Evolutionary conservation across 2,113 vertebrate species (phyloP), one percentile per base, ranked within the genome.

Genomic region (Protobothrops mucrosquamatus): DNA sequence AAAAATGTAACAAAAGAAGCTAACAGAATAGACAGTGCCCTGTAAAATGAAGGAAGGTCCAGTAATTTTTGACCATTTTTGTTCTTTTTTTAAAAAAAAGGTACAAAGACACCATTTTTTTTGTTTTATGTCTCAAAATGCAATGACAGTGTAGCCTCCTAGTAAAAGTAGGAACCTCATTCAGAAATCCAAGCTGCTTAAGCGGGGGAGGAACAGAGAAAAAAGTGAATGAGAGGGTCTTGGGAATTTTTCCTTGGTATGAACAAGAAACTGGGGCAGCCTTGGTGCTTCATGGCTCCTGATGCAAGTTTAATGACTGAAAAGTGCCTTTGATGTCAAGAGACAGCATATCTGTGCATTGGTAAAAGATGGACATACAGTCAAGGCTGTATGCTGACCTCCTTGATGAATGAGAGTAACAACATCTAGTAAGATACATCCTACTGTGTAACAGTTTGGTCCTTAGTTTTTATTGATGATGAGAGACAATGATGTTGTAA

Each of bases 1-100:
- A 93, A 93, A 64, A 61, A 54, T 10, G 3, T 22, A 90, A 87
- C 89, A 90, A 93, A 93, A 48, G 92, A 29, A 86, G n/a, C 46
- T 24, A 26, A 74, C 81, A 18, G 24, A 56, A 86, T 81, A 93
- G 92, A 86, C 59, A 57, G 88, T 52, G 24, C 56, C 14, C 7
- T 18, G 55, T n/a, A 43, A 86, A 89, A 93, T 2, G 6, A 26
- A 64, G 46, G 22, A 85, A 86, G 29, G 88, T 11, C 61, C 74
- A 87, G 81, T 43, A 86, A 24, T 59, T 85, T 86, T 51, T 74
- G 64, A 56, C 43, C 61, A 64, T 64, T 64, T n/a, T 64, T 29
- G 26, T 29, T 61, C 15, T 56, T 52, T 23, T 14, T 43, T 34
- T 14, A 18, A 14, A 46, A 29, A 48, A 55, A 74, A 61, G 7